Percentiles rank a stretch among this genome's conserved stretches.
These are phyloP conservation scores for Drosophila trichaetosa DNA, from an alignment of 2,888 invertebrate genomes.

Conservation along the genomic window DNA sequence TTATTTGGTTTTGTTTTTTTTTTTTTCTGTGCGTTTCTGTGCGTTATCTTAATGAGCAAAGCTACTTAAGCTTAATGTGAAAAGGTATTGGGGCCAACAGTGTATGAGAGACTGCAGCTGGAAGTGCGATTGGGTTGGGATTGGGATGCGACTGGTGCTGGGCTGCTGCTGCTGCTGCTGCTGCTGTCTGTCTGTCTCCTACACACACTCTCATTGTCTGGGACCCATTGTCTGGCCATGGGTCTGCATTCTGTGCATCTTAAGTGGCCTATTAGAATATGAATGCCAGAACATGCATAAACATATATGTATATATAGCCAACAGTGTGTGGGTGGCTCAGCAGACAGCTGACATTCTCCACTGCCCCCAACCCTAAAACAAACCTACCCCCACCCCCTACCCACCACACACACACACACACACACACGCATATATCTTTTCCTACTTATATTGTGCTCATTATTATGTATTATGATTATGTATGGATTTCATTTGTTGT, in stretches of 20 bases:
- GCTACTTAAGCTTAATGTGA: constrained; percentile 74
- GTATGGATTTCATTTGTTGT: constrained; percentile 71
- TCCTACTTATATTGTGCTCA: constrained; percentile 37
- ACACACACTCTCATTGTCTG: constrained; percentile 44
- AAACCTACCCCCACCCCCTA: neutral
- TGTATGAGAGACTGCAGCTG: constrained; percentile 22
- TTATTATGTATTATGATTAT: constrained; percentile 72
- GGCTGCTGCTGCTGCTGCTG: constrained; percentile 6
- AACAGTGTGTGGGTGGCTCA: constrained; percentile 9
- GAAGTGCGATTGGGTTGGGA: constrained; percentile 15
- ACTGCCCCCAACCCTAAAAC: constrained; percentile 5
- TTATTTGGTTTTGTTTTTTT: neutral
- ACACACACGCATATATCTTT: neutral
- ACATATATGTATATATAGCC: neutral
- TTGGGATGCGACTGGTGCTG: constrained; percentile 12
- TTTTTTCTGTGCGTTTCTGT: neutral
- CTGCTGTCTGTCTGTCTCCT: constrained; percentile 7
- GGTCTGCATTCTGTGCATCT: constrained; percentile 62
- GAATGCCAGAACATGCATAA: constrained; percentile 45
- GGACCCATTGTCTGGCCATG: constrained; percentile 57
- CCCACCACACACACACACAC: neutral
- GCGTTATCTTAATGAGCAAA: constrained; percentile 72
- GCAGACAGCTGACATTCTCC: constrained; percentile 40
- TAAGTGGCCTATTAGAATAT: constrained; percentile 75
- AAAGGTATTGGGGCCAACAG: constrained; percentile 61